A percentile compares a stretch with the other conserved stretches of the same genome.
These are phyloP conservation scores for Neocrepidodera transversa DNA, from an alignment of 2,888 invertebrate species.

Conservation along the genomic window DNA sequence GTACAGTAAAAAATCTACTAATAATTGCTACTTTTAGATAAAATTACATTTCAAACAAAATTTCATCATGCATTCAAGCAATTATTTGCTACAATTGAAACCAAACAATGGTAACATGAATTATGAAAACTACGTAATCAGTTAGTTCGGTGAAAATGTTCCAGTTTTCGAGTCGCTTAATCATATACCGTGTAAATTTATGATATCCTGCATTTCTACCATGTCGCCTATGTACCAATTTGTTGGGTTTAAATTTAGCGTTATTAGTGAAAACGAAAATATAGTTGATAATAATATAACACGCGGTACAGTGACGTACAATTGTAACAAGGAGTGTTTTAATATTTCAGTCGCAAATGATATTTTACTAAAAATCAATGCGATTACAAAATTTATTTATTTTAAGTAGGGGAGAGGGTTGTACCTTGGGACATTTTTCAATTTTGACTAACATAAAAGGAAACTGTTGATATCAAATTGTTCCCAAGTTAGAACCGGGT, in stretches of 20 bases:
- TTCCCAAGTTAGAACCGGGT: too few relatives aligned
- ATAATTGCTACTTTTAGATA: constrained; percentile 8
- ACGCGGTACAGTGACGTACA: neutral
- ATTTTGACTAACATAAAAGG: too few relatives aligned
- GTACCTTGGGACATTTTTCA: too few relatives aligned
- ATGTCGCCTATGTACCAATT: constrained; percentile 30
- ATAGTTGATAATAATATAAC: neutral
- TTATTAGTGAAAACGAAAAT: constrained; percentile 22
- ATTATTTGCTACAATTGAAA: constrained; percentile 10
- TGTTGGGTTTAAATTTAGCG: constrained; percentile 28
- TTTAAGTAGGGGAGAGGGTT: too few relatives aligned
- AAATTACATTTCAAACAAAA: constrained; percentile 2
- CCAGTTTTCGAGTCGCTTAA: constrained; percentile 29
- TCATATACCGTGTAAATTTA: constrained; percentile 30
- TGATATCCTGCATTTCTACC: constrained; percentile 29
- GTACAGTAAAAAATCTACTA: neutral
- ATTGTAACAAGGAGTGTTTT: too few relatives aligned
- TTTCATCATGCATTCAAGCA: neutral
- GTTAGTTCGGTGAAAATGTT: constrained; percentile 21
- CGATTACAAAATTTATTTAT: too few relatives aligned
- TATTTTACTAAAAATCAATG: too few relatives aligned
- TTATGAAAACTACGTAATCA: constrained; percentile 25
- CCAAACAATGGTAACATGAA: constrained; percentile 16
- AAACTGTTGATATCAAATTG: too few relatives aligned
- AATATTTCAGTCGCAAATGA: too few relatives aligned